Evolutionary conservation across 2,797 vertebrate species (phyloP).

Genomic region (Sebastes glaucus): DNA sequence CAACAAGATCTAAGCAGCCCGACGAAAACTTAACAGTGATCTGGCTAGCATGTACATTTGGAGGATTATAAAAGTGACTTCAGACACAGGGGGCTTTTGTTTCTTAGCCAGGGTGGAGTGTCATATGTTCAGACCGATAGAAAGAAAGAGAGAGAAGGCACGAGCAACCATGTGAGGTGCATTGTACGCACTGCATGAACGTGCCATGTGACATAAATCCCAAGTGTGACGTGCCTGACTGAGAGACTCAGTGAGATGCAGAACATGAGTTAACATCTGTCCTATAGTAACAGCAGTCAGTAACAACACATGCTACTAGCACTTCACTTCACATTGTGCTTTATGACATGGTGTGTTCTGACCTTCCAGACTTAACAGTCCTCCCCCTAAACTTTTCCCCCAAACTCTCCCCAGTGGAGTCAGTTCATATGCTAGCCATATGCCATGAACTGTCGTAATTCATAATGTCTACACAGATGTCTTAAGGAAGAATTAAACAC

Average conservation of each 20-base stretch:
- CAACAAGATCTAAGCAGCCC: background rate
- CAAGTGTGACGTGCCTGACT: conserved; percentile 54
- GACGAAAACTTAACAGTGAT: conserved; percentile 3
- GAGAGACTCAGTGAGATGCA: conserved; percentile 27
- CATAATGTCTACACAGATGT: background rate
- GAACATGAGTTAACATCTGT: conserved; percentile 59
- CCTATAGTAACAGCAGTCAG: conserved; percentile 5
- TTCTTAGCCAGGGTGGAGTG: conserved; percentile 27
- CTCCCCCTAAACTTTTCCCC: background rate
- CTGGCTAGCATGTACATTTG: conserved; percentile 19
- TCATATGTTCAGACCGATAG: conserved; percentile 61
- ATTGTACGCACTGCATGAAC: conserved; percentile 37
- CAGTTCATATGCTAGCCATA: conserved; percentile 12
- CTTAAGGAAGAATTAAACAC: conserved; percentile 6
- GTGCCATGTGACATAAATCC: conserved; percentile 72
- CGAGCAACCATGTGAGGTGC: conserved; percentile 51
- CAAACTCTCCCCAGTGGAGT: background rate
- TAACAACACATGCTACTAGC: conserved; percentile 22
- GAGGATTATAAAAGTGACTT: conserved; percentile 16
- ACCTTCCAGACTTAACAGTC: conserved; percentile 7
- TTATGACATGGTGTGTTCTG: conserved; percentile 19
- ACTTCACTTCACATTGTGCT: conserved; percentile 18
- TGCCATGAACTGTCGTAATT: conserved; percentile 12
- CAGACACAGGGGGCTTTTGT: conserved; percentile 58
- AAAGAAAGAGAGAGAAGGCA: conserved; percentile 11